Conservation (phyloP, 2,113 vertebrate species). For the Tragelaphus scriptus region DNA sequence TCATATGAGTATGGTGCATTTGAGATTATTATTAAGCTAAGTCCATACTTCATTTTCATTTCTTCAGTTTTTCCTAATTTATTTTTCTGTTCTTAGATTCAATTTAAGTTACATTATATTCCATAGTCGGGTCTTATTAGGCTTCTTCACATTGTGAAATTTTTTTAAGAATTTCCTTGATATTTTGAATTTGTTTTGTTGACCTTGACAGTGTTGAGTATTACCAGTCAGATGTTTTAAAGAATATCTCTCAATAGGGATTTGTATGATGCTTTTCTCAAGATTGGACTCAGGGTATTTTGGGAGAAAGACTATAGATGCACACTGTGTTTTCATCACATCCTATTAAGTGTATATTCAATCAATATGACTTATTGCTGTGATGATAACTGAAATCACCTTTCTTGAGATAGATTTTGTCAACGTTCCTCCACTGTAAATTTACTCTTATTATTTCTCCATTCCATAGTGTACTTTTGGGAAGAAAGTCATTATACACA, state of each 20-base stretch:
- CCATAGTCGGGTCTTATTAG: background rate
- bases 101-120: background rate
- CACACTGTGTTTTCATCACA: background rate
- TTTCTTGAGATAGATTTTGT: background rate
- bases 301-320: background rate
- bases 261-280: background rate
- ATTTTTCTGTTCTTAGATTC: background rate
- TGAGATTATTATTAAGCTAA: background rate
- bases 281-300: background rate
- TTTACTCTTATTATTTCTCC: background rate
- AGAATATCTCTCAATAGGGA: background rate
- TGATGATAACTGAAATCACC: background rate
- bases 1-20: background rate
- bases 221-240: background rate
- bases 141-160: background rate
- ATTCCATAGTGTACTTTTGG: background rate
- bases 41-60: background rate
- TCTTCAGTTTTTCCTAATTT: background rate
- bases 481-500: background rate
- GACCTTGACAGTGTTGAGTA: background rate
- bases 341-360: background rate
- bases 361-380: background rate
- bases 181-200: background rate
- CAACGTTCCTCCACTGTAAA: background rate
- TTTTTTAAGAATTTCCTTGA: background rate